Evolutionary conservation across 1,140 invertebrate species (phyloP), one percentile per base, ranked within the genome.

Genomic region (Asobara japonica): DNA sequence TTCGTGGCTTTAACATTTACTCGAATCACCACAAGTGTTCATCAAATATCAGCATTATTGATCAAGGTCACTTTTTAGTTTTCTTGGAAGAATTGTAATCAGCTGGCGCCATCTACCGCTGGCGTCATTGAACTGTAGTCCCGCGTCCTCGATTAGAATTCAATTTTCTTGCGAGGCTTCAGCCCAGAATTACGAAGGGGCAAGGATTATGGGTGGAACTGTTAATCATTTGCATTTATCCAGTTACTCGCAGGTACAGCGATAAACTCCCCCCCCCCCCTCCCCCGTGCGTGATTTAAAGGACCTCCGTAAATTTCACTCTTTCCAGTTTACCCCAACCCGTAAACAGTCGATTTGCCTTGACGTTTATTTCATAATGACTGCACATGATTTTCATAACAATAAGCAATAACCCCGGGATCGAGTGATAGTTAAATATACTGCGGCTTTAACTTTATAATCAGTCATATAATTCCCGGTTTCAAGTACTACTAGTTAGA

Each of bases 221-320:
- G 25, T 67, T 67, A 29, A 67, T 45, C 25, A 67, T 67, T 51
- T 67, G 41, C 65, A 67, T 48, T 67, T 25, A 48, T 51, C 45
- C 41, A 48, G 38, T 48, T 29, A 67, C 45, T 67, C 25, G 38
- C 65, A 67, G 36, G n/a, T 22, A 20, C 65, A 29, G 22, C 38
- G 29, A 67, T 51, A 51, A 48, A 48, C 20, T n/a, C 8, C 27
- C 16, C 13, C 11, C 13, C 13, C 29, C 29, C 16, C 13, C 33
- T 31, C 61, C 29, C 27, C 16, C 31, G 3, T 16, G 22, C 16
- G 18, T 51, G 38, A 18, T 29, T 20, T 8, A 16, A 51, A 22
- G 25, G 8, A 27, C 45, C 45, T 27, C 51, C 51, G 20, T 56
- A 56, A 56, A 56, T 56, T 11, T 13, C 18, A n/a, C 22, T 22